These are phyloP conservation scores for Leptarthrus brevirostris DNA, from an alignment of 2,888 invertebrate species.

Conservation along the genomic window DNA sequence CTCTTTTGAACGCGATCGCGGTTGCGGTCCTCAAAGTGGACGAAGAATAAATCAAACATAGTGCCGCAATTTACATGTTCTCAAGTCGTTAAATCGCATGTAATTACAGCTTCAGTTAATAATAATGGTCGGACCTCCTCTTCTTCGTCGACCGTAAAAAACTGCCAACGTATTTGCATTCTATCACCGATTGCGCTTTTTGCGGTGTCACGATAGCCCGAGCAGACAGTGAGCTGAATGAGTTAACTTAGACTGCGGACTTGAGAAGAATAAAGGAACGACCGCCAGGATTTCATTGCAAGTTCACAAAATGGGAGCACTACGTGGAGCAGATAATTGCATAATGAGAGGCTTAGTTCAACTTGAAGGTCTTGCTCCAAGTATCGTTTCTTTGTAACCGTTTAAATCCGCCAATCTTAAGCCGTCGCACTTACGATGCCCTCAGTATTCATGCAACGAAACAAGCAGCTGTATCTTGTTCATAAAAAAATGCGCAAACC, in stretches of 20 bases:
- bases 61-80: slow-evolving; percentile 45
- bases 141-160: slow-evolving; percentile 3
- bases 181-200: not conserved
- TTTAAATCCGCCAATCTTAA: slow-evolving; percentile 1
- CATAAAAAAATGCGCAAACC: not conserved
- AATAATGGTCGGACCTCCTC: slow-evolving; percentile 38
- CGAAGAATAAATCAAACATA: slow-evolving; percentile 42
- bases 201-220: slow-evolving; percentile 29
- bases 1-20: slow-evolving; percentile 20
- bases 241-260: too few species aligned
- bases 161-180: slow-evolving; percentile 28
- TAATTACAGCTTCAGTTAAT: slow-evolving; percentile 43
- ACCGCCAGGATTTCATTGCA: slow-evolving; percentile 33
- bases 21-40: slow-evolving; percentile 11
- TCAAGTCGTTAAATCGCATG: slow-evolving; percentile 41
- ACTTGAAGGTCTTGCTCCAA: slow-evolving; percentile 4
- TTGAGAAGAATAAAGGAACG: slow-evolving; percentile 8
- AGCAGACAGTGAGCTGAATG: not conserved
- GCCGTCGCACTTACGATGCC: not conserved
- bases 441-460: not conserved
- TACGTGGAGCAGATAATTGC: slow-evolving; percentile 41
- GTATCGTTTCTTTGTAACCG: not conserved
- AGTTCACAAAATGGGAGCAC: slow-evolving; percentile 33
- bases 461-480: slow-evolving; percentile 12
- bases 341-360: slow-evolving; percentile 32